Percentiles rank a stretch among this genome's conserved stretches.
These are phyloP conservation scores for Diplodus puntazzo DNA, from an alignment of 2,797 vertebrate genomes.

Conservation along the genomic window DNA sequence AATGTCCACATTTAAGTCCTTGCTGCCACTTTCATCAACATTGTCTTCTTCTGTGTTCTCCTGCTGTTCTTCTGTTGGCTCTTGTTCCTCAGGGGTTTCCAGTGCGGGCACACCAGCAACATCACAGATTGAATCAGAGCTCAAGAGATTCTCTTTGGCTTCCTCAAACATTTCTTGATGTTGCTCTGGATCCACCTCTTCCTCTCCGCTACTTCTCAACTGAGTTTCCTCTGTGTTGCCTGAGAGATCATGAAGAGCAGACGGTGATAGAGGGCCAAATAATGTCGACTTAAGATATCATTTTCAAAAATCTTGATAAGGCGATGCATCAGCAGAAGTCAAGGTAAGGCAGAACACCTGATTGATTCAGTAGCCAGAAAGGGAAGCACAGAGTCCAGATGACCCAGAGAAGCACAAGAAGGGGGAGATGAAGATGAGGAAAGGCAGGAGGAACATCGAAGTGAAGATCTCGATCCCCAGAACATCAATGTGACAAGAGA, in stretches of 20 bases:
- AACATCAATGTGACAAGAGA: conserved; percentile 22
- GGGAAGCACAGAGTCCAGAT: conserved; percentile 56
- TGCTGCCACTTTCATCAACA: conserved; percentile 14
- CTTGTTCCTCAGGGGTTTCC: conserved; percentile 40
- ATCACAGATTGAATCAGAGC: conserved; percentile 39
- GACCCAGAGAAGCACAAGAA: conserved; percentile 43
- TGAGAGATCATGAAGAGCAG: conserved; percentile 86
- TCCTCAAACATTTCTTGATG: conserved; percentile 60
- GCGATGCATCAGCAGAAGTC: conserved; percentile 59
- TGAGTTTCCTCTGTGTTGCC: conserved; percentile 78
- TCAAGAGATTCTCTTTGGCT: conserved; percentile 56
- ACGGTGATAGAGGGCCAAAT: conserved; percentile 69
- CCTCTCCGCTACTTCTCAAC: conserved; percentile 72
- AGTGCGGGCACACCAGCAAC: conserved; percentile 17
- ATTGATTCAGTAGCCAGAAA: conserved; percentile 57
- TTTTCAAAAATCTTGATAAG: conserved; percentile 54
- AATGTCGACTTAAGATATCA: conserved; percentile 38
- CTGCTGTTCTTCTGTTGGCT: conserved; percentile 36
- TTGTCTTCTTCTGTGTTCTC: conserved; percentile 1
- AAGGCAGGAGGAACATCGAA: conserved; percentile 36
- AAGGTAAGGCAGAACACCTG: conserved; percentile 38
- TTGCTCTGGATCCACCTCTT: conserved; percentile 70
- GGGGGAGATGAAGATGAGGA: conserved; percentile 23
- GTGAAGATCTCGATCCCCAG: conserved; percentile 45
- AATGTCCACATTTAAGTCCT: conserved; percentile 24